phyloP scores from a whole-genome alignment of 2,888 invertebrate genomes.

The Cacoxenus indagator region DNA sequence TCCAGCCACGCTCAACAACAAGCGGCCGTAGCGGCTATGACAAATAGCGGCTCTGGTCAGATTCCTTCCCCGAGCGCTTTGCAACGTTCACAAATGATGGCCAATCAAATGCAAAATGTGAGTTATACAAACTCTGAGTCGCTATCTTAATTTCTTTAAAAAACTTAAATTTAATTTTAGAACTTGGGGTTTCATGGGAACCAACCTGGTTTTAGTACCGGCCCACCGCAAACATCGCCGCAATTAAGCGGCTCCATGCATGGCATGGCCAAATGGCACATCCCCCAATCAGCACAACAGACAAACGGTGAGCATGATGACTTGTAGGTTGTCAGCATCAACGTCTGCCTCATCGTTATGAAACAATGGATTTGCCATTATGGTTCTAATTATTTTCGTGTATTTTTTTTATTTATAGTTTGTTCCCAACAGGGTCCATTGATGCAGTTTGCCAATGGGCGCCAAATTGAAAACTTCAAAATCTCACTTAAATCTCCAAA shows the following conservation, averaged over 20 bases:
- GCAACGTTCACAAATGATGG: constrained; percentile 68
- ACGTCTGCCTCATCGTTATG: neutral
- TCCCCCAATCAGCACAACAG: constrained; percentile 73
- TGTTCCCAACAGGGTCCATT: constrained; percentile 68
- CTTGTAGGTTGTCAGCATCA: constrained; percentile 30
- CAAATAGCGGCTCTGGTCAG: constrained; percentile 62
- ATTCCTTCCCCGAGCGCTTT: constrained; percentile 67
- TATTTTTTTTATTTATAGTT: constrained; percentile 43
- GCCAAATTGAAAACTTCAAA: constrained; percentile 71
- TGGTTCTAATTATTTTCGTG: neutral
- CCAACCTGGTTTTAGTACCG: constrained; percentile 72
- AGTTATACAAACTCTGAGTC: constrained; percentile 38
- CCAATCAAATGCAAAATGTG: constrained; percentile 72
- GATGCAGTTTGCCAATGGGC: constrained; percentile 70
- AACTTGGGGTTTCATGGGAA: constrained; percentile 70
- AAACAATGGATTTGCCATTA: neutral
- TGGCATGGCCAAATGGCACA: constrained; percentile 80
- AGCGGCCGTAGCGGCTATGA: constrained; percentile 66
- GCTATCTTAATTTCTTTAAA: neutral
- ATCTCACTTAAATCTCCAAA: constrained; percentile 71
- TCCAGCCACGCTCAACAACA: constrained; percentile 77
- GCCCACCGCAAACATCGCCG: constrained; percentile 69
- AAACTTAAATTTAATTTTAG: constrained; percentile 42
- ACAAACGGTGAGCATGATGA: constrained; percentile 69
- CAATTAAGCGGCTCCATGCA: constrained; percentile 66